Conservation (phyloP, 2,888 invertebrate species). For the Platypus cylindrus region DNA sequence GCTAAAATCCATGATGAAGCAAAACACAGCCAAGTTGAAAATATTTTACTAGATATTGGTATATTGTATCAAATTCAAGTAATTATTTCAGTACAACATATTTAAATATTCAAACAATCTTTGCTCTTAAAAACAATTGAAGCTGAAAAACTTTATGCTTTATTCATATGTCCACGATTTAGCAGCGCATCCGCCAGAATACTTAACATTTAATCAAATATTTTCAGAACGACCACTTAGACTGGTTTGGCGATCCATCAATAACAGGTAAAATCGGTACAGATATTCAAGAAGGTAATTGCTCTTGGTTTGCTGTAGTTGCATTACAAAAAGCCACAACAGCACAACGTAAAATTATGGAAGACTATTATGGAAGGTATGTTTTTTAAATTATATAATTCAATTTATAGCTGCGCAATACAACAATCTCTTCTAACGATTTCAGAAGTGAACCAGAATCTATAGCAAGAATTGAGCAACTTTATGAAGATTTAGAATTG, state of each 20-base stretch:
- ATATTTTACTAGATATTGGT: conserved; percentile 82
- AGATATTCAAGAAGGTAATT: conserved; percentile 93
- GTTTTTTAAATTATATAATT: too few relatives aligned
- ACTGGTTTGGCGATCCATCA: conserved; percentile 78
- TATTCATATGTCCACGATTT: too few relatives aligned
- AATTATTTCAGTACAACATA: too few relatives aligned
- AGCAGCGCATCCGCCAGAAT: too few relatives aligned
- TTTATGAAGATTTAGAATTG: conserved; percentile 57
- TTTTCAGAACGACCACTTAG: conserved; percentile 69
- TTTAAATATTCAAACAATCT: too few relatives aligned
- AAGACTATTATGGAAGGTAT: conserved; percentile 63
- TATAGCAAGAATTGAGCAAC: conserved; percentile 7
- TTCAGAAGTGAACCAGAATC: conserved; percentile 13
- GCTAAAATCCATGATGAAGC: conserved; percentile 64
- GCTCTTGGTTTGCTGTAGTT: conserved; percentile 86
- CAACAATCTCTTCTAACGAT: neutral
- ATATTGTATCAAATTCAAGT: conserved; percentile 92
- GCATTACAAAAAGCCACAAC: conserved; percentile 68
- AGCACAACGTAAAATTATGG: conserved; percentile 57
- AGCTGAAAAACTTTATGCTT: too few relatives aligned
- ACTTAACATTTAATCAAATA: conserved; percentile 3
- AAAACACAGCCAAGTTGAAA: conserved; percentile 72
- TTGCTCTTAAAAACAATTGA: too few relatives aligned
- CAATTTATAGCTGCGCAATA: too few relatives aligned
- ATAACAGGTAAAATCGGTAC: conserved; percentile 82